Base-by-base conservation (phyloP, 2,888 invertebrate genomes). In the Geophilus truncorum region DNA sequence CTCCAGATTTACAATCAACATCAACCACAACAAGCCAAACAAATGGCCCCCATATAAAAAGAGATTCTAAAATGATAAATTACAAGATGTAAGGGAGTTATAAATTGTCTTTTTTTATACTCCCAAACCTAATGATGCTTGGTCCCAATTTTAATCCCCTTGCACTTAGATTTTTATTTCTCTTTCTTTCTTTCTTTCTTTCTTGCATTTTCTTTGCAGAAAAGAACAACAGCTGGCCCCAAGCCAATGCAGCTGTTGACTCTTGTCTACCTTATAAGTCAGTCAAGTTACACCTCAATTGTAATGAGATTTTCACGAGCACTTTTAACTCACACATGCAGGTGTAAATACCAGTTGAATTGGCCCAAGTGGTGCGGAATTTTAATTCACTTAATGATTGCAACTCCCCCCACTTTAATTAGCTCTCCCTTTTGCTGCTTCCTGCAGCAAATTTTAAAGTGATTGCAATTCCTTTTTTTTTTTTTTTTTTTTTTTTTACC, bases 291-390 rank as follows among this genome's bases (percentile, higher is more conserved):
- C 57, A 57, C 57, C 57, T 57, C 57, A 57, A 57, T 57, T 57
- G 57, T 57, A 57, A 57, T 57, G 57, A 57, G 57, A 57, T 57
- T 57, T 57, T 18, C 57, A 57, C 57, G 57, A 57, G 57, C 57
- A 18, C 57, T 57, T 57, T 57, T 57, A 57, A 57, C 15, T 9
- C n/a, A 15, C 15, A 57, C 10, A 57, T 57, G n/a, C 57, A n/a
- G n/a, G n/a, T n/a, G n/a, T 57, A 57, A 57, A 57, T 57, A 57
- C 57, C 57, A 57, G 57, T 57, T 57, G 57, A 57, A 57, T 57
- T 57, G 57, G 57, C 57, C 57, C n/a, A 57, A 57, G 57, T 57
- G 57, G 57, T 57, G 57, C 57, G 57, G 57, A 57, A 57, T 57
- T 57, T 57, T 57, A 57, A 57, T 57, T 57, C 57, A 57, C 57